phyloP scores from a whole-genome alignment of 2,113 vertebrate genomes.

The Mus pahari region DNA sequence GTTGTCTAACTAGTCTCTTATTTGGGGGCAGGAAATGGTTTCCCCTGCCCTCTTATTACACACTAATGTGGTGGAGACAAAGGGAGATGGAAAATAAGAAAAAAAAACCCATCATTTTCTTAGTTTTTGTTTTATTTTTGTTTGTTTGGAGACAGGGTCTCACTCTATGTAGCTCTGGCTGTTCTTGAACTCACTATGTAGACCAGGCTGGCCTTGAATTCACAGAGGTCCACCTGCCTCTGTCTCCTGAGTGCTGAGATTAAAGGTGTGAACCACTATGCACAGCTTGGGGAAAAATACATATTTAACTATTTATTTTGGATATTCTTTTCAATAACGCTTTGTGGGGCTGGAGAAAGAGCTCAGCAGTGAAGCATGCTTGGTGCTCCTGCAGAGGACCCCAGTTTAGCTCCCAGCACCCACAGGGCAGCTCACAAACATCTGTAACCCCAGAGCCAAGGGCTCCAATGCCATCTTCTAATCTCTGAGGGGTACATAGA shows the following conservation, averaged over 20 bases:
- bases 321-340: background rate
- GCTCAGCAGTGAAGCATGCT: background rate
- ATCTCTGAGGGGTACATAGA: background rate
- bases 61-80: background rate
- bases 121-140: background rate
- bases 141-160: background rate
- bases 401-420: background rate
- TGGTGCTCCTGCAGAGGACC: background rate
- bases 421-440: background rate
- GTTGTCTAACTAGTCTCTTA: background rate
- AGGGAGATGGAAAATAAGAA: background rate
- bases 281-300: background rate
- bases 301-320: slow-evolving; percentile 26
- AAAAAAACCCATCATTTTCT: background rate
- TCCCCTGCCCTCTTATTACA: background rate
- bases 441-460: background rate
- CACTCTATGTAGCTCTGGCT: background rate
- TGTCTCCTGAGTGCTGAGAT: background rate
- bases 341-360: background rate
- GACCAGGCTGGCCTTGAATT: background rate
- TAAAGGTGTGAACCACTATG: background rate
- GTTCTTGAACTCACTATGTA: background rate
- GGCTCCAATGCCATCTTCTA: background rate
- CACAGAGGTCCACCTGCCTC: background rate
- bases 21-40: background rate